Evolutionary conservation across 1,140 invertebrate species (phyloP), one percentile per base, ranked within the genome.

Genomic region (Drosophila sulfurigaster): DNA sequence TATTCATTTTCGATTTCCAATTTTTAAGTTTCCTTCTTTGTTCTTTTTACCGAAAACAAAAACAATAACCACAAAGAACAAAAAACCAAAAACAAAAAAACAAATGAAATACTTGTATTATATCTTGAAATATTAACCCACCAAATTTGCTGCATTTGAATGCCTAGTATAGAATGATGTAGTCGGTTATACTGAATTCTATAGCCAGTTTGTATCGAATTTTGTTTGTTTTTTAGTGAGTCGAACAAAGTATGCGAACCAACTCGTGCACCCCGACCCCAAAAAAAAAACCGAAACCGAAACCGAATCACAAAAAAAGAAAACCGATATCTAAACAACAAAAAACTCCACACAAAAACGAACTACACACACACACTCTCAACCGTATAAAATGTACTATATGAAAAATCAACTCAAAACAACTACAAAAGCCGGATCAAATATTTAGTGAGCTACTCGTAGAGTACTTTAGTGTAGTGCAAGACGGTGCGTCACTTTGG

Each of bases 221-320:
- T 91, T 91, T 85, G 86, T 91, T 91, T 91, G 90, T 91, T 91
- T 91, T 91, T 91, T 91, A 88, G 90, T 91, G 75, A 82, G 71
- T 82, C 90, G 78, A 91, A 87, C 68, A 88, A 90, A 90, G 89
- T 89, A 91, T 91, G 90, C 83, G 85, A 91, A 91, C 85, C 74
- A 87, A 86, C 71, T 78, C 73, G 86, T 91, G 88, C 88, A 91
- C 82, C 30, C 30, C 43, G 15, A 51, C 45, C 75, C 51, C 38
- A 5, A 59, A 63, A 25, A 49, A 52, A 66, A 52, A 56, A 78
- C 25, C 32, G 54, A 54, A 69, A 76, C 59, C 51, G 28, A 85
- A 70, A 68, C 46, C 56, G 2, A 46, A 25, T 41, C 25, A 79
- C 64, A 25, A 25, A 25, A 28, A 51, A 45, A 67, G 46, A 64